Conservation (phyloP, 2,888 invertebrate genomes). For the Drosophila helvetica region DNA sequence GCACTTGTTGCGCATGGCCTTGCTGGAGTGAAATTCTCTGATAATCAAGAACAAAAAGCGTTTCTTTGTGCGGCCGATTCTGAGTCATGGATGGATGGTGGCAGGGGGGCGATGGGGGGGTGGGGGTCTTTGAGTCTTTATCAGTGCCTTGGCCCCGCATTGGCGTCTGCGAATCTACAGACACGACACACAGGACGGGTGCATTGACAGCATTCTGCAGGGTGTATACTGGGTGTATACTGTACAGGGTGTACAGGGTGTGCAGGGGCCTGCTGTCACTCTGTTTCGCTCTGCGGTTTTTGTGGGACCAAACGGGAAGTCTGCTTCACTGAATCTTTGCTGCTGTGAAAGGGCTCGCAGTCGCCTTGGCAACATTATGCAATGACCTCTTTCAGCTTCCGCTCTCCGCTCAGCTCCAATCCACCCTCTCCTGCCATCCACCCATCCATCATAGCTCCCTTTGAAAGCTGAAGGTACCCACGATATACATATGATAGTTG, state of each 20-base stretch:
- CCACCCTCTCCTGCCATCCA: neutral
- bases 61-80: constrained; percentile 30
- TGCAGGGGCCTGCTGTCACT: constrained; percentile 1
- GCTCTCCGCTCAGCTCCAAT: neutral
- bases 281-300: constrained; percentile 37
- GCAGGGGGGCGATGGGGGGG: neutral
- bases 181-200: neutral
- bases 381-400: constrained; percentile 13
- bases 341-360: constrained; percentile 35
- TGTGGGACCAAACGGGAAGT: constrained; percentile 71
- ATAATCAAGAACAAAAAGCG: constrained; percentile 45
- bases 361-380: constrained; percentile 8
- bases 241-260: neutral
- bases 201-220: constrained; percentile 2
- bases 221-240: constrained; percentile 8
- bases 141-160: constrained; percentile 17
- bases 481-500: neutral
- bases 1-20: constrained; percentile 63
- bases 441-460: neutral
- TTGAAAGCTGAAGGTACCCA: neutral
- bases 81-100: constrained; percentile 25
- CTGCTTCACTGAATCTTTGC: constrained; percentile 63
- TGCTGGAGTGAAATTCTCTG: constrained; percentile 47
- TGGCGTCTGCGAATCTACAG: constrained; percentile 8
- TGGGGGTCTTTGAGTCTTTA: constrained; percentile 13